Conservation (phyloP, 2,888 invertebrate genomes). For the Phengaris arion region DNA sequence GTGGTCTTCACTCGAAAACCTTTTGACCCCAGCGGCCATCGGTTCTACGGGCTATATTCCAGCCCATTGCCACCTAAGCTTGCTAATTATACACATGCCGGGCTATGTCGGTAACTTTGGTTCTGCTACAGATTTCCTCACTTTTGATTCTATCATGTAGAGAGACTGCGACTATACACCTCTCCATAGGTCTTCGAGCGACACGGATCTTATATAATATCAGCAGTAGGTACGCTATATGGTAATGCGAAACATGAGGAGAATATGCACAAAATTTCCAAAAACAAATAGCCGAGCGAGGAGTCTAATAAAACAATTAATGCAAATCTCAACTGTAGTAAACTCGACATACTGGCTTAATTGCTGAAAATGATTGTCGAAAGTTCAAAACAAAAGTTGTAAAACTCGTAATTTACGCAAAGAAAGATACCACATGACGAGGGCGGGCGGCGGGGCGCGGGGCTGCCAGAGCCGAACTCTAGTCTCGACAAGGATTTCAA, state of each 20-base stretch:
- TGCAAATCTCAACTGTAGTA: background rate
- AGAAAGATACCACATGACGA: slow-evolving; percentile 37
- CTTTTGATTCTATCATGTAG: too few relatives aligned
- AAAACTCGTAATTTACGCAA: slow-evolving; percentile 36
- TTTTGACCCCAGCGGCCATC: too few relatives aligned
- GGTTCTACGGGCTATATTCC: too few relatives aligned
- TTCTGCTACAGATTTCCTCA: too few relatives aligned
- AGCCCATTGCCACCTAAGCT: too few relatives aligned
- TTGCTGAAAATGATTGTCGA: slow-evolving; percentile 10
- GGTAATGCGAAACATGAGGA: background rate
- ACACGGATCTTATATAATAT: too few relatives aligned
- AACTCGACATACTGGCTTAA: slow-evolving; percentile 22
- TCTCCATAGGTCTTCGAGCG: too few relatives aligned
- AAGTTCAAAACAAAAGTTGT: slow-evolving; percentile 27
- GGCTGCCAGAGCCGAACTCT: slow-evolving; percentile 67
- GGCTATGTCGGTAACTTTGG: too few relatives aligned
- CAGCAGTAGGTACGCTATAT: too few relatives aligned
- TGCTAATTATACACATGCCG: too few relatives aligned
- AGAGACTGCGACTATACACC: too few relatives aligned
- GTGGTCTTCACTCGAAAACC: too few relatives aligned
- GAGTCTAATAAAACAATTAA: background rate
- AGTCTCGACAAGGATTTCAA: slow-evolving; percentile 78
- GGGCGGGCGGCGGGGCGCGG: slow-evolving; percentile 7
- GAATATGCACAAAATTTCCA: background rate
- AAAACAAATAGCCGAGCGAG: background rate